Evolutionary conservation across 2,888 invertebrate species (phyloP), one percentile per base, ranked within the genome.

Genomic region (Tachystola acroxantha): DNA sequence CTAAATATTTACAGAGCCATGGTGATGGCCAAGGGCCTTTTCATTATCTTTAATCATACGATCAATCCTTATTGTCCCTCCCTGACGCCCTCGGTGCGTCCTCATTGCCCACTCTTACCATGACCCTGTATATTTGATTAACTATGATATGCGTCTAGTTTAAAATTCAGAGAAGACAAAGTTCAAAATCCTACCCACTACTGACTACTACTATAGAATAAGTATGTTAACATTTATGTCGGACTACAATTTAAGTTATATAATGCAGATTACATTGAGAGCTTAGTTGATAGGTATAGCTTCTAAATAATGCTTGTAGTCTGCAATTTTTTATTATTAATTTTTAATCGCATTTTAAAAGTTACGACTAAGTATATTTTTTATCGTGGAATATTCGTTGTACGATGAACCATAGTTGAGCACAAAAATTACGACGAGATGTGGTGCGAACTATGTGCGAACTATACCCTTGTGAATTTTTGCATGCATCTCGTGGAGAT

Each of bases 241-340:
- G 53, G 68, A 50, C 73, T 75, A 76, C 62, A 61, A 64, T 65
- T 64, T 73, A n/a, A n/a, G n/a, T n/a, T 67, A 63, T 64, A 71
- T 74, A 73, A 69, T 74, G 69, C 53, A 69, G 64, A 74, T 70
- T 53, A 60, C n/a, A n/a, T n/a, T n/a, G n/a, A n/a, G n/a, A n/a
- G n/a, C n/a, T n/a, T n/a, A n/a, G n/a, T n/a, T n/a, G n/a, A n/a
- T n/a, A n/a, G n/a, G n/a, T n/a, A n/a, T n/a, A n/a, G n/a, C n/a
- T n/a, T n/a, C n/a, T n/a, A n/a, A n/a, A n/a, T n/a, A n/a, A n/a
- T n/a, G n/a, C n/a, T n/a, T n/a, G n/a, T n/a, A n/a, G n/a, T n/a
- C n/a, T n/a, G n/a, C n/a, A n/a, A n/a, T n/a, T n/a, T n/a, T n/a
- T n/a, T n/a, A n/a, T n/a, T n/a, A n/a, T n/a, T n/a, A n/a, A n/a